phyloP scores from a whole-genome alignment of 2,797 vertebrate genomes.

The Hemibagrus guttatus region DNA sequence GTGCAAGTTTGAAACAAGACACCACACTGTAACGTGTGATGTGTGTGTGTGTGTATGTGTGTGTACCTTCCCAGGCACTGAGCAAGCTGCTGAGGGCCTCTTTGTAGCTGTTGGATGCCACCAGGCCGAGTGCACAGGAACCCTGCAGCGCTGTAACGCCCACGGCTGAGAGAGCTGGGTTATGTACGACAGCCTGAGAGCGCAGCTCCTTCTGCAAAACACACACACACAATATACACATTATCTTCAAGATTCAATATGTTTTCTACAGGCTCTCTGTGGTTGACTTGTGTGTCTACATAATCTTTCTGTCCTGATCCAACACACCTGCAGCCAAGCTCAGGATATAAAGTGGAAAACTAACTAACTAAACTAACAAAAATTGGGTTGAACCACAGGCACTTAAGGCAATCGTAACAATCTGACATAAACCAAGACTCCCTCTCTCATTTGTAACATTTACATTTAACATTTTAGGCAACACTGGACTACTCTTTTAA shows the following conservation, averaged over 20 bases:
- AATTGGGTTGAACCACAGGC: background rate
- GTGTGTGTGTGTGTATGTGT: background rate
- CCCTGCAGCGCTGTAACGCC: conserved; percentile 77
- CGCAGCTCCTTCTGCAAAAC: conserved; percentile 68
- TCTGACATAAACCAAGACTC: background rate
- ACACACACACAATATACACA: background rate
- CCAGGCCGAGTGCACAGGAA: conserved; percentile 64
- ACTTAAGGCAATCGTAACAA: background rate
- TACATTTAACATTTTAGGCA: background rate
- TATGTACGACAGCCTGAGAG: conserved; percentile 65
- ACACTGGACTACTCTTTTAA: too few relatives aligned
- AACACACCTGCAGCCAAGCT: background rate
- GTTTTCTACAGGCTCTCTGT: background rate
- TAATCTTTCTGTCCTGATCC: background rate
- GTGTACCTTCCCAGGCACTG: conserved; percentile 80
- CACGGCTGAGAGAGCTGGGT: conserved; percentile 77
- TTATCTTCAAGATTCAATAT: background rate
- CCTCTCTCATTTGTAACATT: background rate
- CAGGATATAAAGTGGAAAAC: background rate
- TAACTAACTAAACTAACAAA: too few relatives aligned
- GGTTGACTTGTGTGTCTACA: background rate
- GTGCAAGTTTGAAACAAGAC: background rate
- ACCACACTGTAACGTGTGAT: background rate
- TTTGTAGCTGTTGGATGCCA: conserved; percentile 69
- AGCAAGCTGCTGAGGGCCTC: conserved; percentile 77